Conservation (phyloP, 92 coral and sea anemone species). For the Umimayanthus chanpuru region DNA sequence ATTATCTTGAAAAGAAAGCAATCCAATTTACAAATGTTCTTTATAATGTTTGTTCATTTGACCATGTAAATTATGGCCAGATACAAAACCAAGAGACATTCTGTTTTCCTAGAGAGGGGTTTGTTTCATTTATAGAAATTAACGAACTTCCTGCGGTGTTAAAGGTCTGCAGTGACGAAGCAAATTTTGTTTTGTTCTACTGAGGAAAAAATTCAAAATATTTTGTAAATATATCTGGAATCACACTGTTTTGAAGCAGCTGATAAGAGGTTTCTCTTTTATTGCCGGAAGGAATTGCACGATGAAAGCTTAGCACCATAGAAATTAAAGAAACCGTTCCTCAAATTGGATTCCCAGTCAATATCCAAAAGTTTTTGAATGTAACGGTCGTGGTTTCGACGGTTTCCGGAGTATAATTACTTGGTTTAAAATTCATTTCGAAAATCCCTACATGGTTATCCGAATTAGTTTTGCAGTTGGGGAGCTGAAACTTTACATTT, state of each 20-base stretch:
- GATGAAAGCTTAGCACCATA: not conserved
- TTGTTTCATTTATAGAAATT: constrained; percentile 2
- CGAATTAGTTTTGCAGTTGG: not conserved
- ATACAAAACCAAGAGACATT: not conserved
- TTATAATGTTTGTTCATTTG: not conserved
- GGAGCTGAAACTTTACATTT: not conserved
- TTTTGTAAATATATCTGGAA: constrained; percentile 9
- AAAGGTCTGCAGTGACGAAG: constrained; percentile 15
- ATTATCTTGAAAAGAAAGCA: not conserved
- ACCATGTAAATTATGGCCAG: constrained; percentile 9
- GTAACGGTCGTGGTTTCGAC: constrained; percentile 25
- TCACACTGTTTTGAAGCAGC: not conserved
- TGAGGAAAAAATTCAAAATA: not conserved
- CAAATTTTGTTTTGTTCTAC: not conserved
- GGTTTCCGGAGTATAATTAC: not conserved
- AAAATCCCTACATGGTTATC: not conserved
- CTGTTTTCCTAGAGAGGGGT: not conserved
- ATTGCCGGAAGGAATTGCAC: constrained; percentile 12
- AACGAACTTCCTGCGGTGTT: constrained; percentile 1
- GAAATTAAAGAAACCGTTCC: not conserved
- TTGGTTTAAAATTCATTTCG: not conserved
- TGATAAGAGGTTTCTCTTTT: not conserved
- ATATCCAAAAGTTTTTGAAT: not conserved
- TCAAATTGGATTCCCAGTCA: not conserved
- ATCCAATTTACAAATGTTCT: not conserved